Percentiles rank a stretch among this genome's conserved stretches.
Conservation (phyloP, 2,113 vertebrate species). For the Gambusia affinis region DNA sequence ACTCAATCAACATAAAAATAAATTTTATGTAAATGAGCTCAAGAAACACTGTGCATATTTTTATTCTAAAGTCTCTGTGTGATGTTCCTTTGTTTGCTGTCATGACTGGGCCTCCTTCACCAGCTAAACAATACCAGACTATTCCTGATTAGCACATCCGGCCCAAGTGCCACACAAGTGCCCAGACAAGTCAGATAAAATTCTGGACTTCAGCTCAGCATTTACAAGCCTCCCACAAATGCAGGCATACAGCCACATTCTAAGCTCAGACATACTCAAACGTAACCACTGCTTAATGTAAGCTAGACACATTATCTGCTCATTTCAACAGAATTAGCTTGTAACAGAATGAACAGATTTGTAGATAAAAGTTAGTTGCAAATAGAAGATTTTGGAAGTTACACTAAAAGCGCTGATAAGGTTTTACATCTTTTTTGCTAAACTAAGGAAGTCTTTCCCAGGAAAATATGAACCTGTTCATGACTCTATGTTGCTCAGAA, state of each 20-base stretch:
- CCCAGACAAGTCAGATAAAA: slow-evolving; percentile 63
- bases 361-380: background rate
- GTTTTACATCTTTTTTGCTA: background rate
- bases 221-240: slow-evolving; percentile 28
- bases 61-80: slow-evolving; percentile 40
- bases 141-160: slow-evolving; percentile 79
- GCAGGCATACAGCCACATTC: slow-evolving; percentile 43
- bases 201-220: slow-evolving; percentile 40
- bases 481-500: background rate
- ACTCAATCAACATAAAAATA: background rate
- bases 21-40: background rate
- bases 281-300: background rate
- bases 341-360: background rate
- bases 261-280: slow-evolving; percentile 8
- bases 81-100: slow-evolving; percentile 65
- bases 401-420: background rate
- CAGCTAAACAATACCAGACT: slow-evolving; percentile 76
- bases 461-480: too few species aligned
- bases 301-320: slow-evolving; percentile 13
- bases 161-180: slow-evolving; percentile 64
- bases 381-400: background rate
- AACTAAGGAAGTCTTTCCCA: background rate
- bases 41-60: slow-evolving; percentile 66
- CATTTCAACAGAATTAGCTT: background rate
- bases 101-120: slow-evolving; percentile 67